These are phyloP conservation scores for Parotocinclus haroldoi DNA, from an alignment of 2,797 vertebrate genomes.

Conservation along the genomic window DNA sequence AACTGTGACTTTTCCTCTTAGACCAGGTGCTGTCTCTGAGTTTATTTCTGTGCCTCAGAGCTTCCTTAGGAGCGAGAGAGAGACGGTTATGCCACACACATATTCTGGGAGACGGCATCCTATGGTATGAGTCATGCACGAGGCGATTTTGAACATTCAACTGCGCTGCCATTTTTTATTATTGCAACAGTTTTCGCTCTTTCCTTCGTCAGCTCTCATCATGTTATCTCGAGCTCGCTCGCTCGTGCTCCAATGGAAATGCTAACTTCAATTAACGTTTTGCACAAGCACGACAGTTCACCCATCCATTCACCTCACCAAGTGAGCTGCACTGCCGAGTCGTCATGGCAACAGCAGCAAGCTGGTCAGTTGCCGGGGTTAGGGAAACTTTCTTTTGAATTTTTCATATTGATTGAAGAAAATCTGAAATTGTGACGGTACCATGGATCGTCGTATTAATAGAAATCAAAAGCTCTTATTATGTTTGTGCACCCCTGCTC, in stretches of 20 bases:
- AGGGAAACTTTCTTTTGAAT: conserved; percentile 1
- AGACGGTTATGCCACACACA: conserved; percentile 40
- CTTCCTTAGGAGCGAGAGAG: conserved; percentile 33
- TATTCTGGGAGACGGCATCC: conserved; percentile 40
- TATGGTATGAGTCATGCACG: conserved; percentile 36
- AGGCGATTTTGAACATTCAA: too few relatives aligned
- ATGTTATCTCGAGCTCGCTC: conserved; percentile 15
- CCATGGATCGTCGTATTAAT: too few relatives aligned
- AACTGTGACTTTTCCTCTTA: too few relatives aligned
- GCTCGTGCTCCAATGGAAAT: conserved; percentile 7
- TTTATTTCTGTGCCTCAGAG: conserved; percentile 25
- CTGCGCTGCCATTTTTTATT: too few relatives aligned
- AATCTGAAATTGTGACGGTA: too few relatives aligned
- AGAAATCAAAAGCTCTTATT: too few relatives aligned
- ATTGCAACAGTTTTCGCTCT: too few relatives aligned
- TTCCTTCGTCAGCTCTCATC: too few relatives aligned
- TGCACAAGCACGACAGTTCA: conserved; percentile 1
- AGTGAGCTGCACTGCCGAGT: conserved; percentile 56
- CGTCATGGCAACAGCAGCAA: conserved; percentile 69
- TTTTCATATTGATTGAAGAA: neutral
- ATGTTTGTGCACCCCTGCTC: too few relatives aligned
- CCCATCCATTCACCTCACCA: conserved; percentile 27
- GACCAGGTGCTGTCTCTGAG: too few relatives aligned
- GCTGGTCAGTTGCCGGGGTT: conserved; percentile 31
- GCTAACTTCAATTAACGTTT: conserved; percentile 41